Evolutionary conservation across 1,140 invertebrate species (phyloP), one percentile per base, ranked within the genome.

Genomic region (Drosophila truncata): DNA sequence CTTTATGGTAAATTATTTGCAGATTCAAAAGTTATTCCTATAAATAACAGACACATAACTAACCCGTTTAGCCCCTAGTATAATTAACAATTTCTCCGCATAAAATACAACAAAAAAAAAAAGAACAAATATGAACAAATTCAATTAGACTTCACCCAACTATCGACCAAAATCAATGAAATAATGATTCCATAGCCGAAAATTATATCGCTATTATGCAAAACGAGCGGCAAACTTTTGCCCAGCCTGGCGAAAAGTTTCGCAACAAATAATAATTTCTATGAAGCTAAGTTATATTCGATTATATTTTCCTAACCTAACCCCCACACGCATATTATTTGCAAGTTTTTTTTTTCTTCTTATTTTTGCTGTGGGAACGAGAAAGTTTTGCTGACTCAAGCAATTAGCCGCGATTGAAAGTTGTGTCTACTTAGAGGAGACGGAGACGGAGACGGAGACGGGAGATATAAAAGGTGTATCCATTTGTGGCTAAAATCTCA

Each of bases 331-430:
- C 73, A 74, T 74, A 75, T 76, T 75, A 65, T 75, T 64, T 59
- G 52, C 60, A 54, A 76, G 61, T 71, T 67, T 73, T 73, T 62
- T 71, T 44, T 33, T 44, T 25, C 14, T 16, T 59, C 63, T 65
- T 63, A 52, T 35, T 46, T 39, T 50, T n/a, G 49, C 39, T 41
- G 20, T 18, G 13, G 14, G 33, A 37, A 55, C 25, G 61, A 31
- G 33, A 72, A 84, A 78, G 73, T 78, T 87, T 78, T 76, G 73
- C 72, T 47, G 84, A 80, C 78, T 79, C 81, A 78, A 90, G 81
- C 81, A 88, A 88, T 88, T 88, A 88, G 83, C 85, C 76, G 64
- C 81, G 81, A 88, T 88, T 90, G 85, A 78, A 85, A 88, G 81
- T 90, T 90, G 69, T 85, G 83, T 41, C 80, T 80, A 39, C 52